phyloP scores from a whole-genome alignment of 2,888 invertebrate genomes.

The Apeira syringaria region DNA sequence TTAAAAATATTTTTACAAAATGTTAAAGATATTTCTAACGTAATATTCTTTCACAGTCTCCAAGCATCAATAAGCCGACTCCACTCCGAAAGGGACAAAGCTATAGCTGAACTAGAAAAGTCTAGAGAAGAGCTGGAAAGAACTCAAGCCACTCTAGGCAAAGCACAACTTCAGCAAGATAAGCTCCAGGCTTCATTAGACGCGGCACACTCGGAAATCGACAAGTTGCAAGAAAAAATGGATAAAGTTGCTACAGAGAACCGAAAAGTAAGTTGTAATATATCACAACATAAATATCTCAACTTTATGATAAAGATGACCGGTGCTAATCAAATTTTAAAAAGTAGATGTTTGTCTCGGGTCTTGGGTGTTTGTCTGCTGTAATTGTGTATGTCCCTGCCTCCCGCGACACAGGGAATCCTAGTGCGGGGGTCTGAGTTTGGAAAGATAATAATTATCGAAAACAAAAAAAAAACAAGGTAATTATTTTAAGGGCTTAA shows the following conservation, averaged over 20 bases:
- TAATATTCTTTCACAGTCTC: constrained; percentile 67
- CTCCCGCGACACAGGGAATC: too few species aligned
- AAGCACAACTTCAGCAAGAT: constrained; percentile 95
- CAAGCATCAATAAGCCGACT: constrained; percentile 92
- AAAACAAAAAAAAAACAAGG: too few species aligned
- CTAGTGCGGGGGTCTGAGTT: too few species aligned
- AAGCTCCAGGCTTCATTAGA: constrained; percentile 95
- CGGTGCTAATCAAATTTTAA: too few species aligned
- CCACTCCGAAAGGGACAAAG: constrained; percentile 94
- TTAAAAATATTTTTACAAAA: too few species aligned
- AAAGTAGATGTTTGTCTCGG: too few species aligned
- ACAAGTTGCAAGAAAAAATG: constrained; percentile 93
- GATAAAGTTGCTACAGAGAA: constrained; percentile 93
- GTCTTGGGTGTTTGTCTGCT: too few species aligned
- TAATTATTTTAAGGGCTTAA: too few species aligned
- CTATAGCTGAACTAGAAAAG: constrained; percentile 93
- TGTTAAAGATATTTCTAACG: neutral
- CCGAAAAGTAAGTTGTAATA: constrained; percentile 88
- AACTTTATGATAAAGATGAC: too few species aligned
- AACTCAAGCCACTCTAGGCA: constrained; percentile 94
- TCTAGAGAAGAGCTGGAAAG: constrained; percentile 94
- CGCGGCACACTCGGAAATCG: constrained; percentile 94
- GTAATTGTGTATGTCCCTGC: too few species aligned
- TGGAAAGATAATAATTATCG: too few species aligned
- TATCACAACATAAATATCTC: too few species aligned